These are phyloP conservation scores for Vultur gryphus DNA, from an alignment of 2,797 vertebrate species.

Conservation along the genomic window DNA sequence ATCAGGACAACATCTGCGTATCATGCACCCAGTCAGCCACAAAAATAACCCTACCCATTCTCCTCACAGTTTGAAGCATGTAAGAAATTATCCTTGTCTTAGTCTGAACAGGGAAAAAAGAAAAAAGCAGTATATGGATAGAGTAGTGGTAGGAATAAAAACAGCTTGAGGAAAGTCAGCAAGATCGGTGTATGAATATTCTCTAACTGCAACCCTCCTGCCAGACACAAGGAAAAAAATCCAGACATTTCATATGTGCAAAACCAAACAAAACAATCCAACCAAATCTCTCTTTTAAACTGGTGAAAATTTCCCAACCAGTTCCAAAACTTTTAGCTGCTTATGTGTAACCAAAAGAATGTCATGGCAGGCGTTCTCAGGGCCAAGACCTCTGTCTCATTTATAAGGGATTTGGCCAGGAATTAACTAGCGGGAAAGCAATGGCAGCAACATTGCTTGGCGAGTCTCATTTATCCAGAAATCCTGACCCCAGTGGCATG, in stretches of 20 bases:
- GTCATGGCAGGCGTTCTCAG: not conserved
- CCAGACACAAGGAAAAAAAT: not conserved
- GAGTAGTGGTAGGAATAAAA: not conserved
- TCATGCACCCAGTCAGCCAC: not conserved
- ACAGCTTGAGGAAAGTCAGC: not conserved
- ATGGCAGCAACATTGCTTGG: not conserved
- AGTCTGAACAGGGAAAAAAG: rapidly evolving
- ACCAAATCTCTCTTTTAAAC: not conserved
- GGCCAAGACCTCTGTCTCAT: not conserved
- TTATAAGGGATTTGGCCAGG: not conserved
- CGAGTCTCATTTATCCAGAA: rapidly evolving
- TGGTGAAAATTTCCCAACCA: not conserved
- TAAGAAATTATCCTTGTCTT: not conserved
- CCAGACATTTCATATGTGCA: not conserved
- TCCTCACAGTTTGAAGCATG: not conserved
- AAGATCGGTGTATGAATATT: not conserved
- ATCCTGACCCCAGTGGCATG: not conserved
- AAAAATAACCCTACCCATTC: not conserved
- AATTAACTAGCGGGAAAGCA: not conserved
- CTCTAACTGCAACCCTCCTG: not conserved
- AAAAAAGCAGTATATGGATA: not conserved
- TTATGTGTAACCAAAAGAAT: not conserved
- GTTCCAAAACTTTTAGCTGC: not conserved
- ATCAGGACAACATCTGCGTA: not conserved
- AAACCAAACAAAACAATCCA: not conserved